A percentile compares a stretch with the other conserved stretches of the same genome.
phyloP scores from a whole-genome alignment of 2,888 invertebrate species.

The Parascotia fuliginaria region DNA sequence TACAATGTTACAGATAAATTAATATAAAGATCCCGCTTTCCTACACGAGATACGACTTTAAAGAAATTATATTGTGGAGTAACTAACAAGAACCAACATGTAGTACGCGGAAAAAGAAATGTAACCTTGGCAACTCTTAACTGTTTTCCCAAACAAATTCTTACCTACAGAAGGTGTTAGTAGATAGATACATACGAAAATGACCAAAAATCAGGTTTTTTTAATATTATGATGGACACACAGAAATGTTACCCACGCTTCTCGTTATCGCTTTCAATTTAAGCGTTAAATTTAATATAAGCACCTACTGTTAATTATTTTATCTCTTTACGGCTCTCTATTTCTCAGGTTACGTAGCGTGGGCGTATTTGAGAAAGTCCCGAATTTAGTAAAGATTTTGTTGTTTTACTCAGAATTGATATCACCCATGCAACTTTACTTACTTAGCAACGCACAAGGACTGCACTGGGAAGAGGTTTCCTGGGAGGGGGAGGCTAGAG shows the following conservation, averaged over 20 bases:
- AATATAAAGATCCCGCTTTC: no score
- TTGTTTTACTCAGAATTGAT: no score
- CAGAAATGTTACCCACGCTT: conserved; percentile 47
- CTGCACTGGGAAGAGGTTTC: no score
- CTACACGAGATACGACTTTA: no score
- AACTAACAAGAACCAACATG: no score
- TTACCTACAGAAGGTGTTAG: neutral
- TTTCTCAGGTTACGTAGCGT: neutral
- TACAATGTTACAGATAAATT: no score
- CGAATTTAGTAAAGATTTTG: no score
- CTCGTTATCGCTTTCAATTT: conserved; percentile 61
- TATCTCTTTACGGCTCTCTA: conserved; percentile 8
- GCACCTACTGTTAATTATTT: conserved; percentile 26
- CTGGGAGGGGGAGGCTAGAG: no score
- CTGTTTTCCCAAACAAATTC: neutral
- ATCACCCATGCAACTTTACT: no score
- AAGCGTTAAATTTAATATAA: conserved; percentile 32
- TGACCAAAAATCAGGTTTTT: neutral
- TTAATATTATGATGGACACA: conserved; percentile 20
- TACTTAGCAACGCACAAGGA: no score
- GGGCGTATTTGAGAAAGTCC: neutral
- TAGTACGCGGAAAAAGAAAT: neutral
- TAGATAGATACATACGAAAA: conserved; percentile 3
- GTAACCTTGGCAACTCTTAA: neutral
- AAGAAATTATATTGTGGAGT: no score